Base-by-base conservation (phyloP, 2,888 invertebrate species). In the Tuta absoluta region DNA sequence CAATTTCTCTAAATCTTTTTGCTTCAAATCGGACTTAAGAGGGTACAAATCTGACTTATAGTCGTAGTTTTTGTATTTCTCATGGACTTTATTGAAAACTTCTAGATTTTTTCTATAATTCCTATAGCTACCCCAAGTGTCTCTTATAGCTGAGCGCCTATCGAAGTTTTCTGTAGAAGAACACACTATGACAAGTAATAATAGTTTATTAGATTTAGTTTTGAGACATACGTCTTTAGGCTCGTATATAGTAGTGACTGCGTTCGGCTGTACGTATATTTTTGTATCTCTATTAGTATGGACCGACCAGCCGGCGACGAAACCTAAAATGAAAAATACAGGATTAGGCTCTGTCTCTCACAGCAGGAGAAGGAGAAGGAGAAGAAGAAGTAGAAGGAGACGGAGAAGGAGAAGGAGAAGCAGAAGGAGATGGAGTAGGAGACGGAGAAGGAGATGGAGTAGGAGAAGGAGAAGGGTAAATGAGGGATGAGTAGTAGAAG, bases 161-260 rank as follows among this genome's bases (percentile, higher is more conserved):
- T 94, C 93, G 70, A 94, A 93, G 82, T 97, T 95, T 0, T 84
- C 81, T 0, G 96, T 94, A 0, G 95, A 93, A 0, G 97, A 96
- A 76, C 95, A 95, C 0, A 97, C 95, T 23, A 96, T 93, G 67
- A 97, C 94, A 7, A 97, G 85, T 23, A 96, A 82, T 75, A 95
- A 94, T 0, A 94, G 76, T 76, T 85, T 84, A 5, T 56, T 81
- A 62, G 79, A 82, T 23, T 74, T 74, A 21, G 72, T 65, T 67
- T 57, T 57, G 76, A 76, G 69, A 75, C 95, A 95, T 48, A 94
- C 76, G 66, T 91, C 80, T 45, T 84, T 87, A 0, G 95, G 95
- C 67, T 92, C 93, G 74, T 95, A 92, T 66, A 95, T 82, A 4
- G 94, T 92, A 0, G 96, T 95, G 12, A 94, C 91, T 73, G 94